These are phyloP conservation scores for Halichoeres trimaculatus DNA, from an alignment of 2,113 vertebrate genomes.

Conservation along the genomic window DNA sequence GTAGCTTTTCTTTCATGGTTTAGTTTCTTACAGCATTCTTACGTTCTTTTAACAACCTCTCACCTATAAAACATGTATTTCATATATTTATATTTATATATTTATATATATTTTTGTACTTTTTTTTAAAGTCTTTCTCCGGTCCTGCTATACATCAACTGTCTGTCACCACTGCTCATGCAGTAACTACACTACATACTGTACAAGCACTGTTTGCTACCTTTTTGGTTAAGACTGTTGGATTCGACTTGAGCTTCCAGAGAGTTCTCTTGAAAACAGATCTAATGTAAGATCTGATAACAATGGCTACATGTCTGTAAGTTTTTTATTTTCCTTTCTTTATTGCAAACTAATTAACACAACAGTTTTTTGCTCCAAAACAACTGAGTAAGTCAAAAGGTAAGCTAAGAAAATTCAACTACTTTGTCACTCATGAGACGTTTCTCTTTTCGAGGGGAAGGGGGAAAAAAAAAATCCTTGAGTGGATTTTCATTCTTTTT, in stretches of 20 bases:
- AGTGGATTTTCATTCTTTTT: neutral
- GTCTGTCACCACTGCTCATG: conserved; percentile 37
- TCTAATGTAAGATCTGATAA: neutral
- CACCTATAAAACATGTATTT: conserved; percentile 54
- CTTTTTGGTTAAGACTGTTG: conserved; percentile 51
- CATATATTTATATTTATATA: conserved; percentile 33
- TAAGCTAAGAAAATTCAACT: neutral
- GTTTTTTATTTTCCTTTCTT: neutral
- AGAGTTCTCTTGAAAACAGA: conserved; percentile 22
- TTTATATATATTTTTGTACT: conserved; percentile 31
- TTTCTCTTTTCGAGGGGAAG: neutral
- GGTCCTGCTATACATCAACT: conserved; percentile 33
- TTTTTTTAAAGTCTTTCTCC: conserved; percentile 28
- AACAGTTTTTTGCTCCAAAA: conserved; percentile 31
- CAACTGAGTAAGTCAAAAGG: neutral
- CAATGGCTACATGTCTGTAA: conserved; percentile 13
- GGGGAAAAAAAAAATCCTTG: neutral
- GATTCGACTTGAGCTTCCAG: conserved; percentile 9
- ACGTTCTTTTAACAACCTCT: conserved; percentile 53
- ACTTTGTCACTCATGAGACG: neutral
- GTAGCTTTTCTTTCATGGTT: conserved; percentile 39
- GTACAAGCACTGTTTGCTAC: conserved; percentile 49
- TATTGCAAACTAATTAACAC: conserved; percentile 19
- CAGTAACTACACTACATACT: conserved; percentile 36
- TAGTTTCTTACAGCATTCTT: conserved; percentile 39